Evolutionary conservation across 2,113 vertebrate genomes (phyloP), one percentile per base, ranked within the genome.

Genomic region (Oxyruncus cristatus): DNA sequence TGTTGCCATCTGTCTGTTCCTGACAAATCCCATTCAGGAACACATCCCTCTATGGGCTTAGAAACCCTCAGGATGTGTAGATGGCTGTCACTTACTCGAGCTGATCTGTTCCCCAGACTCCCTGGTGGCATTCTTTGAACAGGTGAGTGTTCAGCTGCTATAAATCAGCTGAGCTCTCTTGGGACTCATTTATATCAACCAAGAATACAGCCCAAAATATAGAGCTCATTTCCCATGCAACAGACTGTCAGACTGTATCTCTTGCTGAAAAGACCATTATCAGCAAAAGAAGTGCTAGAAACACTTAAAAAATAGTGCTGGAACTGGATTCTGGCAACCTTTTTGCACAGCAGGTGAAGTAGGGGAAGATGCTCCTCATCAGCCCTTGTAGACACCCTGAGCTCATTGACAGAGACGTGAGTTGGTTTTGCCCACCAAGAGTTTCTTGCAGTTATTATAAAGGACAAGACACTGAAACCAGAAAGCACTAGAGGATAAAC

Each of bases 101-200:
- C 61, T 95, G 89, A 86, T 89, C 86, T 87, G 76, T 58, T 93
- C 83, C 72, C 42, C 6, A 2, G n/a, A 15, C 71, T 92, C 94
- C 83, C 91, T 84, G 72, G 46, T 80, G 92, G 65, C 95, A 55
- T 67, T 68, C 72, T 68, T 71, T n/a, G 65, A 95, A 44, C 86
- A 96, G 96, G 95, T 95, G 95, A 96, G 65, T 59, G 42, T 71
- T 95, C 90, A 95, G 86, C 83, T 92, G 79, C 9, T 61, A 56
- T 22, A 83, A 87, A 91, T 86, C 79, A 94, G 76, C 52, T 6
- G 39, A 89, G 86, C 21, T 92, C 95, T 82, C 92, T 28, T 67
- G 88, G 83, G 95, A 84, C 86, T 96, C 88, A 87, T 94, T 88
- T 84, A 75, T 18, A 94, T 52, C 92, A 74, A 28, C 79, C 68